Conservation (phyloP, 2,888 invertebrate species). For the Ectemnius cavifrons region DNA sequence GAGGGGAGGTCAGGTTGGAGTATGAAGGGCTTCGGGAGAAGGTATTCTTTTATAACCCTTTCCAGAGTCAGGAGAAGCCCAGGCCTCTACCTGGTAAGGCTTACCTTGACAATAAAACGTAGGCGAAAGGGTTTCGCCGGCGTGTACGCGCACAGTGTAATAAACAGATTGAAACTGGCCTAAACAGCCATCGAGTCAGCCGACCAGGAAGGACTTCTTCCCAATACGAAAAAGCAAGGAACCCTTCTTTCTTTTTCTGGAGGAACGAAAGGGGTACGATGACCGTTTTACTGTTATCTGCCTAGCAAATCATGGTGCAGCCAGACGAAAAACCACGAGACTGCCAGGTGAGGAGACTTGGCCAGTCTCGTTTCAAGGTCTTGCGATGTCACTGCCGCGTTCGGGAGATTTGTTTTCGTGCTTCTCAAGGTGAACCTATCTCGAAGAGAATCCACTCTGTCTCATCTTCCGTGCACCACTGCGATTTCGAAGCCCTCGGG, state of each 20-base stretch:
- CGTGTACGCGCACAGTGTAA: conserved; percentile 52
- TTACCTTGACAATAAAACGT: conserved; percentile 65
- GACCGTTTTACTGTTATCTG: conserved; percentile 65
- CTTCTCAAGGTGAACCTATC: conserved; percentile 47
- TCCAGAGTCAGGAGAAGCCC: conserved; percentile 23
- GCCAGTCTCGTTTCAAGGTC: conserved; percentile 73
- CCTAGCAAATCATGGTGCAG: conserved; percentile 62
- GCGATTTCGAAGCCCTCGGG: background rate
- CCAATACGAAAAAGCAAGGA: conserved; percentile 18
- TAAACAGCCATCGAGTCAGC: conserved; percentile 37
- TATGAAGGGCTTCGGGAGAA: conserved; percentile 7
- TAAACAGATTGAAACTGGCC: conserved; percentile 61
- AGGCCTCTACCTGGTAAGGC: conserved; percentile 52
- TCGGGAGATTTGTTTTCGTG: conserved; percentile 46
- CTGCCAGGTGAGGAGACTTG: conserved; percentile 63
- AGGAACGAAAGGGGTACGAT: conserved; percentile 65
- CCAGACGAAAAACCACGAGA: conserved; percentile 65
- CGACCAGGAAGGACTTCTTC: conserved; percentile 36
- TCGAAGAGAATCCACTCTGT: conserved; percentile 27
- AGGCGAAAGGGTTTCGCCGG: conserved; percentile 56
- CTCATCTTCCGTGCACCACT: background rate
- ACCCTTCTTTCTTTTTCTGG: conserved; percentile 28
- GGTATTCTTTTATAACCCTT: conserved; percentile 57
- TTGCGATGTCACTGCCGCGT: conserved; percentile 56
- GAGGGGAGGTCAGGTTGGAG: background rate